phyloP scores from a whole-genome alignment of 2,797 vertebrate species.

The Champsocephalus gunnari region DNA sequence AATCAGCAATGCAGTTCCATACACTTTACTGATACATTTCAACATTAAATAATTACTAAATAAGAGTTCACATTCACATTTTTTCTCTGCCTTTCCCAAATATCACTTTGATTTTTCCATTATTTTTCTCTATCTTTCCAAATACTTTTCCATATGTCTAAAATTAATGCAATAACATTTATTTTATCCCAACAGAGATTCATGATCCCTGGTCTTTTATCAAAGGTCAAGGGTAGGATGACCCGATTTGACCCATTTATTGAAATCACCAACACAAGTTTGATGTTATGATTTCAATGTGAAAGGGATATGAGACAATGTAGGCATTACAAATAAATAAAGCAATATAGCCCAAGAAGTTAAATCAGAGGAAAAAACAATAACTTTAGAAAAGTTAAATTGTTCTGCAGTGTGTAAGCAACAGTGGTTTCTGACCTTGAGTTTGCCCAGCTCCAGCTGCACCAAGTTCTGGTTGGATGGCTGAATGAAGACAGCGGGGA shows the following conservation, averaged over 20 bases:
- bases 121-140: neutral
- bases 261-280: fast-evolving
- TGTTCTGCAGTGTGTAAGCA: neutral
- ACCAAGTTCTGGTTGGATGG: conserved; percentile 91
- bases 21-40: neutral
- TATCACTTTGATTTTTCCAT: neutral
- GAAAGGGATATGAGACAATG: neutral
- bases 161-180: neutral
- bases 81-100: neutral
- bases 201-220: neutral
- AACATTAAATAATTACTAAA: neutral
- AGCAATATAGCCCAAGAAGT: neutral
- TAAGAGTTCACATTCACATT: neutral
- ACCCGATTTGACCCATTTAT: neutral
- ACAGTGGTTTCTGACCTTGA: conserved; percentile 85
- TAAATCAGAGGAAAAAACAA: neutral
- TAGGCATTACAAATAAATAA: neutral
- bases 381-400: neutral
- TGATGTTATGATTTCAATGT: neutral
- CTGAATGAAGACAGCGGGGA: conserved; percentile 90
- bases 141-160: neutral
- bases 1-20: neutral
- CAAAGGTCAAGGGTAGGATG: neutral
- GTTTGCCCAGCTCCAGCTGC: conserved; percentile 94
- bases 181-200: no score